phyloP scores from a whole-genome alignment of 2,113 vertebrate genomes.

The Noturus placidus region DNA sequence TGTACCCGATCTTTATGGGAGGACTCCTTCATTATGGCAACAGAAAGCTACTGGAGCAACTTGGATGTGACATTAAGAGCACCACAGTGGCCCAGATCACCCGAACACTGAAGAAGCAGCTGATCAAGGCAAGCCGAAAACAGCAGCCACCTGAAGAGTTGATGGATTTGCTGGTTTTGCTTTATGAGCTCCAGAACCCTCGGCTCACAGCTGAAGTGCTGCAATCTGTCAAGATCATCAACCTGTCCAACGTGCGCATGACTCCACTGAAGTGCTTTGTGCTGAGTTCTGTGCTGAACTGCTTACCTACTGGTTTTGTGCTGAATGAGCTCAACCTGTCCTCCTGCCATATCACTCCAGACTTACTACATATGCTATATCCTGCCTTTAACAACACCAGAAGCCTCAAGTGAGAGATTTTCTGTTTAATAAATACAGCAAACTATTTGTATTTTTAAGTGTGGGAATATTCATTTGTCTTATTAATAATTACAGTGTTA shows the following conservation, averaged over 20 bases:
- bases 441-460: background rate
- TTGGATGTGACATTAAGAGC: slow-evolving; percentile 91
- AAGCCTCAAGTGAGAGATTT: slow-evolving; percentile 82
- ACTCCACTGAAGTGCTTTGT: slow-evolving; percentile 89
- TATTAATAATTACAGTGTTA: background rate
- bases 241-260: slow-evolving; percentile 83
- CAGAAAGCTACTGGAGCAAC: slow-evolving; percentile 82
- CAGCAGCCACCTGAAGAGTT: slow-evolving; percentile 85
- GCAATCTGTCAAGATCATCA: slow-evolving; percentile 75
- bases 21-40: slow-evolving; percentile 89
- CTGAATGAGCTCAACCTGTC: slow-evolving; percentile 85
- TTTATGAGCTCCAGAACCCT: slow-evolving; percentile 95
- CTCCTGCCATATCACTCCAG: slow-evolving; percentile 82
- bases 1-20: slow-evolving; percentile 95
- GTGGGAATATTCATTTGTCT: background rate
- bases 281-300: slow-evolving; percentile 81
- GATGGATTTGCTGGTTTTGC: slow-evolving; percentile 90
- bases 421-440: background rate
- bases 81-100: slow-evolving; percentile 86
- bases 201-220: slow-evolving; percentile 85
- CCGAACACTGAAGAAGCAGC: slow-evolving; percentile 80
- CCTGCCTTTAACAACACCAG: slow-evolving; percentile 81
- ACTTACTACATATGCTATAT: slow-evolving; percentile 75
- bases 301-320: slow-evolving; percentile 69
- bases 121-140: slow-evolving; percentile 77